Evolutionary conservation across 2,888 invertebrate genomes (phyloP), one percentile per base, ranked within the genome.

Genomic region (Drosophila austrosaltans): DNA sequence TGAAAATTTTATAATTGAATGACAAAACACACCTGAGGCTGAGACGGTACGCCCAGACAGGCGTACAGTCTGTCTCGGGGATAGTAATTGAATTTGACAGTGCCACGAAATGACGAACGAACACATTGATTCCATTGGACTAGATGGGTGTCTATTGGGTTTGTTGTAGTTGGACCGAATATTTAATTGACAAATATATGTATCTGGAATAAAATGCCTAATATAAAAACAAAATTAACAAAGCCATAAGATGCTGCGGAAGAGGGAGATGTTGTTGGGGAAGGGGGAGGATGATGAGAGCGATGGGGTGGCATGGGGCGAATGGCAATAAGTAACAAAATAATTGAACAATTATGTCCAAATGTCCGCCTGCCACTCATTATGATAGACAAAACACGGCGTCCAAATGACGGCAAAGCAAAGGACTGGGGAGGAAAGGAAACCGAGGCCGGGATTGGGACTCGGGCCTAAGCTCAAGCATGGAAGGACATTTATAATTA

Each of bases 291-390:
- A 40, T 63, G 53, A 20, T 48, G 53, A 30, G 40, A 7, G 36
- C 10, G 25, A 40, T 4, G 69, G 25, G n/a, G 10, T 5, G 40
- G 39, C 10, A 36, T 20, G 16, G n/a, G 42, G 36, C 40, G 53
- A 53, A 65, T 54, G 77, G 74, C 82, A 67, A 87, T 82, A 75
- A 81, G 78, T 87, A 88, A 90, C 82, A 81, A 84, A 90, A 89
- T 90, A 90, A 90, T 90, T 91, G 90, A 89, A 90, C 90, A 91
- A 91, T 90, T 90, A 90, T 90, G 91, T 90, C 82, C 88, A 89
- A 90, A 89, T 90, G 91, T 89, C 87, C 79, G 84, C 70, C 87
- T 90, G 89, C 89, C 90, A 90, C 76, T 90, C 90, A 90, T 90
- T 90, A 89, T 90, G 90, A 90, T 87, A 80, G 81, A 81, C 88